These are phyloP conservation scores for Blastobasis lacticolella DNA, from an alignment of 2,888 invertebrate species.

Conservation along the genomic window DNA sequence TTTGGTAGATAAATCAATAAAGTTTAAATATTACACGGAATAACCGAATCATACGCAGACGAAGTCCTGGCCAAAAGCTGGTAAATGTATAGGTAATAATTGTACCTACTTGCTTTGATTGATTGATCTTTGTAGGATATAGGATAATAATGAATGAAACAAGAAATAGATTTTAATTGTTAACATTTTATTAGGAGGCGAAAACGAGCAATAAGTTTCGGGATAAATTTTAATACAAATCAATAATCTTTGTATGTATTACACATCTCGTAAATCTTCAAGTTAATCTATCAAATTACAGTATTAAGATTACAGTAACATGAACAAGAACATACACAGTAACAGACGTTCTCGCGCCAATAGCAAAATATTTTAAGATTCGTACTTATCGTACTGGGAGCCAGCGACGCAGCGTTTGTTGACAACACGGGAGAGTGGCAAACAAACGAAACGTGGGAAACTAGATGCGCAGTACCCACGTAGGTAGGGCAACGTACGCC, in stretches of 20 bases:
- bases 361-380: constrained; percentile 35
- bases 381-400: background rate
- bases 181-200: constrained; percentile 75
- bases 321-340: constrained; percentile 65
- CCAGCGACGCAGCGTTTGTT: no score
- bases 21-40: no score
- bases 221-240: constrained; percentile 70
- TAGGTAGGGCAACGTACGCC: no score
- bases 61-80: no score
- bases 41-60: no score
- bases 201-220: constrained; percentile 72
- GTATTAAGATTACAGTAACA: constrained; percentile 71
- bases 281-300: constrained; percentile 66
- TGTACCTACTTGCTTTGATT: no score
- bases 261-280: constrained; percentile 64
- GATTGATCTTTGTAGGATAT: no score
- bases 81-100: no score
- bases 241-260: constrained; percentile 54
- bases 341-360: constrained; percentile 51
- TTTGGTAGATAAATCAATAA: no score
- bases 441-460: no score
- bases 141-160: constrained; percentile 30
- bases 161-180: constrained; percentile 44
- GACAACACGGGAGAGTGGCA: no score
- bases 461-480: no score